A percentile compares a stretch with the other conserved stretches of the same genome.
Conservation (phyloP, 2,113 vertebrate species). For the Forbesichthys agassizii region DNA sequence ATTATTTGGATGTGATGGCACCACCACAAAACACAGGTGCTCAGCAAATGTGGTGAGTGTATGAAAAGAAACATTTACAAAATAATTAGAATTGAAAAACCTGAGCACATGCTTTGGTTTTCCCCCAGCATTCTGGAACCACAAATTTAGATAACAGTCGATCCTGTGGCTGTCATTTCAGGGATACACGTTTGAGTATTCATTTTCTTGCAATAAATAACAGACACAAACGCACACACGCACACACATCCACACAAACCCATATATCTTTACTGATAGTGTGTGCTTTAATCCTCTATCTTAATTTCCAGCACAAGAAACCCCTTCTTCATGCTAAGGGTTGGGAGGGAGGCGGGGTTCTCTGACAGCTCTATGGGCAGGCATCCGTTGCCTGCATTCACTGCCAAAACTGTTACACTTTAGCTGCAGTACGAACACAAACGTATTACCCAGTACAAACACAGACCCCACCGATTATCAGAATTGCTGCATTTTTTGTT, state of each 20-base stretch:
- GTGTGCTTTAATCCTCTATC: conserved; percentile 37
- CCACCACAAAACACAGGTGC: no score
- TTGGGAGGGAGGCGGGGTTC: conserved; percentile 25
- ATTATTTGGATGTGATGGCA: no score
- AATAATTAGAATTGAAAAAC: neutral
- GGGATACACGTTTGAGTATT: conserved; percentile 13
- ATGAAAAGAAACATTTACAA: conserved; percentile 13
- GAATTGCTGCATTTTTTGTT: neutral
- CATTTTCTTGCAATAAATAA: neutral
- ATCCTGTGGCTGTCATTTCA: conserved; percentile 27
- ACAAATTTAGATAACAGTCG: conserved; percentile 21
- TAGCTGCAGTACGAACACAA: neutral
- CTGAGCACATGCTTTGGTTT: no score
- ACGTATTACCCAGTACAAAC: conserved; percentile 33
- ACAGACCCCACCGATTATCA: neutral
- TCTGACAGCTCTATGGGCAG: conserved; percentile 6
- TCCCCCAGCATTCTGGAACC: no score
- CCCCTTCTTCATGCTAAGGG: conserved; percentile 16
- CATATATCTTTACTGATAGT: neutral
- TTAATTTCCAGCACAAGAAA: conserved; percentile 59
- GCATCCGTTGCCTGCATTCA: conserved; percentile 16
- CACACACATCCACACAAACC: conserved; percentile 16
- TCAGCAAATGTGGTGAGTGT: conserved; percentile 14
- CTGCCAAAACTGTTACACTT: conserved; percentile 3
- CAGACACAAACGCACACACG: conserved; percentile 9